phyloP scores from a whole-genome alignment of 2,797 vertebrate genomes.

The Moxostoma hubbsi region DNA sequence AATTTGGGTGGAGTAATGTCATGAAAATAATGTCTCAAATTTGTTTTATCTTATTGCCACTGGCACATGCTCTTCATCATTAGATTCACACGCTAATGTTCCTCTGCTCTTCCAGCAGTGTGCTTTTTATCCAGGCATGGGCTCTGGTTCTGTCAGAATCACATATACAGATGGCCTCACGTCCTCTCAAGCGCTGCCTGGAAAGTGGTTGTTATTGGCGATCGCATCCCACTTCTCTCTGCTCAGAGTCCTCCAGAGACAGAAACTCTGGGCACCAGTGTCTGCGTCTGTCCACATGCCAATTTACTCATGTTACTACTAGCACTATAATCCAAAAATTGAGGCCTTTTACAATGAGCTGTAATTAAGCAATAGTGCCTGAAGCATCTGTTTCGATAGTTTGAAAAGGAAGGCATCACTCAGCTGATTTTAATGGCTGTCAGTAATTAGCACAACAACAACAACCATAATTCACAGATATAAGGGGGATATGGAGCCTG shows the following conservation, averaged over 20 bases:
- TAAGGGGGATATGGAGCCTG: neutral
- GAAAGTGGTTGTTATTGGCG: constrained; percentile 65
- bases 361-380: constrained; percentile 73
- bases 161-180: constrained; percentile 52
- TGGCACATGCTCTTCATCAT: neutral
- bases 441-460: constrained; percentile 26
- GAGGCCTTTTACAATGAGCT: constrained; percentile 71
- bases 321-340: constrained; percentile 72
- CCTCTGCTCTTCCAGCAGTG: constrained; percentile 15
- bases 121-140: constrained; percentile 43
- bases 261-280: constrained; percentile 61
- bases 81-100: neutral
- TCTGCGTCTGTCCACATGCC: constrained; percentile 56
- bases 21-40: too few relatives aligned
- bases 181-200: constrained; percentile 55
- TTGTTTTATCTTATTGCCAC: neutral
- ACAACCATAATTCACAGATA: constrained; percentile 18
- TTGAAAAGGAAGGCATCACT: constrained; percentile 12
- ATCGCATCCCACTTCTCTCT: constrained; percentile 56
- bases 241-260: constrained; percentile 43
- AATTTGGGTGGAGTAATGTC: too few relatives aligned
- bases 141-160: constrained; percentile 48
- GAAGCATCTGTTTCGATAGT: constrained; percentile 66
- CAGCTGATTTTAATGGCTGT: constrained; percentile 38
- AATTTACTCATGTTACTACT: constrained; percentile 69